A percentile compares a stretch with the other conserved stretches of the same genome.
Evolutionary conservation across 2,113 vertebrate genomes (phyloP).

Genomic region (Zosterops japonicus): DNA sequence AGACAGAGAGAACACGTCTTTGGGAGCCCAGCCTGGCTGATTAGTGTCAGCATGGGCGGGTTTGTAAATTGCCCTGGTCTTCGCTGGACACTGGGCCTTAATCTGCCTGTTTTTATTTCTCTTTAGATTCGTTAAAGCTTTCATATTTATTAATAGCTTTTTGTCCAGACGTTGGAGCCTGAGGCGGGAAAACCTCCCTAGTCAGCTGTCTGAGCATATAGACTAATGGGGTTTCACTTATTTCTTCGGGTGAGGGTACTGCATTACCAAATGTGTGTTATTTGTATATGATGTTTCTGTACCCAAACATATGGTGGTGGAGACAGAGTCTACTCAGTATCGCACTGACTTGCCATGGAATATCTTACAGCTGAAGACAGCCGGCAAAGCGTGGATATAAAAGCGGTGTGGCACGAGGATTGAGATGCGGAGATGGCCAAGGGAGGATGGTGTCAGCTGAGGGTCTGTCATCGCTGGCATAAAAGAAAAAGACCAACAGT

Average conservation of each 20-base stretch:
- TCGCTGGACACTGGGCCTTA: constrained; percentile 1
- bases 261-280: background rate
- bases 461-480: background rate
- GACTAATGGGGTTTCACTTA: constrained; percentile 37
- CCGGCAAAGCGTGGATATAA: rapidly evolving
- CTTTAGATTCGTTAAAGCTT: constrained; percentile 48
- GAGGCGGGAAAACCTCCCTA: background rate
- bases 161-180: constrained; percentile 34
- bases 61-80: constrained; percentile 18
- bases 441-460: background rate
- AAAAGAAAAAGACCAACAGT: background rate
- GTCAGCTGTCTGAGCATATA: constrained; percentile 48
- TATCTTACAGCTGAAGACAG: background rate
- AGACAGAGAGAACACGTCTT: constrained; percentile 40
- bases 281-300: background rate
- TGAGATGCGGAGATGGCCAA: background rate
- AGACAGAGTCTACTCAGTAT: background rate
- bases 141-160: constrained; percentile 63
- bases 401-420: background rate
- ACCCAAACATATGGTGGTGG: background rate
- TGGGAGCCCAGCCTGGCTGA: constrained; percentile 36
- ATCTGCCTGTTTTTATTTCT: constrained; percentile 45
- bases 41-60: constrained; percentile 12
- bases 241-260: background rate
- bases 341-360: background rate